phyloP scores from a whole-genome alignment of 2,113 vertebrate species.

The Mobula hypostoma region DNA sequence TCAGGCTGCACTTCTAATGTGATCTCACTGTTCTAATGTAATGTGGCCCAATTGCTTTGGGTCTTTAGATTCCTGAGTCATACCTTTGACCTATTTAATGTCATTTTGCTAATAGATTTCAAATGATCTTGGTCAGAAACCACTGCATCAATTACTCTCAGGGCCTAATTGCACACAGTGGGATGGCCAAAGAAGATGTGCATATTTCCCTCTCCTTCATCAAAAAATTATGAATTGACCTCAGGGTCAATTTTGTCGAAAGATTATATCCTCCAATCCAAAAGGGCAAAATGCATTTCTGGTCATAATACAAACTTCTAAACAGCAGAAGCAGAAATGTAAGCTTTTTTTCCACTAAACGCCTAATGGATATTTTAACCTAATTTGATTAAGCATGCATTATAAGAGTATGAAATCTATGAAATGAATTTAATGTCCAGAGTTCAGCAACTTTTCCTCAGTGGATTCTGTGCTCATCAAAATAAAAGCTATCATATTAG shows the following conservation, averaged over 20 bases:
- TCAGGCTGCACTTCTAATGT: neutral
- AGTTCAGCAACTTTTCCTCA: neutral
- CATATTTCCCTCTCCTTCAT: neutral
- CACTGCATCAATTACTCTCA: neutral
- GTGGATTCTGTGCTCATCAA: neutral
- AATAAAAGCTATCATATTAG: no score
- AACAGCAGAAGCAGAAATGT: neutral
- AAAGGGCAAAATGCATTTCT: neutral
- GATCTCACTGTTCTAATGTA: neutral
- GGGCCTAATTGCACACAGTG: neutral
- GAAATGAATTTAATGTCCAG: neutral
- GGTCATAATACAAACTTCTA: neutral
- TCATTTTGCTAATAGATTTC: slow-evolving; percentile 9
- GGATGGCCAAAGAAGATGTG: neutral
- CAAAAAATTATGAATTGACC: neutral
- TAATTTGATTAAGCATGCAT: neutral
- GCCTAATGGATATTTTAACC: neutral
- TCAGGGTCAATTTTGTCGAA: neutral
- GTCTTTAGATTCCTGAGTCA: neutral
- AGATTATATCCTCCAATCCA: neutral
- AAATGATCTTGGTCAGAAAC: neutral
- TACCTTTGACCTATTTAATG: slow-evolving; percentile 17
- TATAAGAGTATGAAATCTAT: neutral
- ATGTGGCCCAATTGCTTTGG: neutral
- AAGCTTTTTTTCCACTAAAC: neutral